Percentiles rank a stretch among this genome's conserved stretches.
Conservation (phyloP, 2,113 vertebrate species). For the Calypte anna region DNA sequence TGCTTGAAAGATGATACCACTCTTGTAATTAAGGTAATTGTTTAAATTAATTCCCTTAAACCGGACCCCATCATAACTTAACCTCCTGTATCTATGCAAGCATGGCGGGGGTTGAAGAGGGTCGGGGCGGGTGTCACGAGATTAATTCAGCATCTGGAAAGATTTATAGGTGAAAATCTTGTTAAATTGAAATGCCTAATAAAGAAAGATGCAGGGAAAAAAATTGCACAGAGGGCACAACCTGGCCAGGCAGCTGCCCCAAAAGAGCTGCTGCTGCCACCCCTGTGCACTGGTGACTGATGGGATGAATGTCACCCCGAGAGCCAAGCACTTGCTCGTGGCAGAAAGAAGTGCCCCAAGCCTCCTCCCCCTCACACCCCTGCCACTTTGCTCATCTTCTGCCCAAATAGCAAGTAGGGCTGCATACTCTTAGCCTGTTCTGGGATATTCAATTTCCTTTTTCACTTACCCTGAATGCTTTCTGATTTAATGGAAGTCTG, state of each 20-base stretch:
- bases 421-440: background rate
- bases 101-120: background rate
- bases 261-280: background rate
- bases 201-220: background rate
- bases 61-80: background rate
- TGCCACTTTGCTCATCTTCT: background rate
- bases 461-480: conserved; percentile 8
- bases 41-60: conserved; percentile 48
- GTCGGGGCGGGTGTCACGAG: background rate
- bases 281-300: background rate
- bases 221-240: background rate
- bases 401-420: background rate
- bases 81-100: background rate
- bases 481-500: conserved; percentile 25
- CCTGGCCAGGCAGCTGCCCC: background rate
- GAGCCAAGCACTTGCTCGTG: background rate
- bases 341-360: background rate
- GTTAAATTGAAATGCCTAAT: conserved; percentile 23
- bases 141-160: background rate
- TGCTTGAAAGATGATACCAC: conserved; percentile 36
- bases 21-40: conserved; percentile 64
- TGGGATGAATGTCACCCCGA: background rate
- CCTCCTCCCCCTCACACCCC: background rate
- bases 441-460: conserved; percentile 13
- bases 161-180: conserved; percentile 37